Conservation (phyloP, 2,888 invertebrate species). For the Heteropelma amictum region DNA sequence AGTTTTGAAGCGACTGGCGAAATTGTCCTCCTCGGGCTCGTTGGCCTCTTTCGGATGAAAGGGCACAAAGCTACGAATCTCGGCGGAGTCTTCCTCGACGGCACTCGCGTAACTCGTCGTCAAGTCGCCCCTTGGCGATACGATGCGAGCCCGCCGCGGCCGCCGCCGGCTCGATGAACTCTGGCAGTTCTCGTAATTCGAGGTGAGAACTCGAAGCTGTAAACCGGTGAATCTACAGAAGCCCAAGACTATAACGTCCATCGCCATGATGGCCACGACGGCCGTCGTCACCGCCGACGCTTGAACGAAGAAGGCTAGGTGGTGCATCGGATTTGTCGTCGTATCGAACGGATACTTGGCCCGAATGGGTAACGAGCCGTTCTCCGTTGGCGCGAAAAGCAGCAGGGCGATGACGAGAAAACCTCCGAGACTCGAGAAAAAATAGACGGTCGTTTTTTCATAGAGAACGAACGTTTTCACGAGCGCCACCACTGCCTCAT, state of each 20-base stretch:
- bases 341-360: constrained; percentile 68
- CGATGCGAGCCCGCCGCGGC: background rate
- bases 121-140: background rate
- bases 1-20: constrained; percentile 53
- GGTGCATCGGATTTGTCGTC: constrained; percentile 59
- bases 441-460: constrained; percentile 55
- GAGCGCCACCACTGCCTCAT: constrained; percentile 45
- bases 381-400: constrained; percentile 62
- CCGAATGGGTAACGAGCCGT: constrained; percentile 66
- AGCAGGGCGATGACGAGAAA: constrained; percentile 60
- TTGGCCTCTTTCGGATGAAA: constrained; percentile 45
- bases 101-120: background rate
- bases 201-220: constrained; percentile 61
- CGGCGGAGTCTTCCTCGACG: constrained; percentile 17
- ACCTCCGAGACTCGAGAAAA: constrained; percentile 57
- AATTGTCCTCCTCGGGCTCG: constrained; percentile 43
- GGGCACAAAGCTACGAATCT: constrained; percentile 42
- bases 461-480: constrained; percentile 49
- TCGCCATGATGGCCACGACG: constrained; percentile 61
- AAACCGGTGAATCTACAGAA: constrained; percentile 61
- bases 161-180: background rate
- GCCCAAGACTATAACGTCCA: constrained; percentile 60
- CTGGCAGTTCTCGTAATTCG: constrained; percentile 61
- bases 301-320: constrained; percentile 62
- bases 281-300: constrained; percentile 58